Evolutionary conservation across 2,113 vertebrate genomes (phyloP), one percentile per base, ranked within the genome.

Genomic region (Strigops habroptila): DNA sequence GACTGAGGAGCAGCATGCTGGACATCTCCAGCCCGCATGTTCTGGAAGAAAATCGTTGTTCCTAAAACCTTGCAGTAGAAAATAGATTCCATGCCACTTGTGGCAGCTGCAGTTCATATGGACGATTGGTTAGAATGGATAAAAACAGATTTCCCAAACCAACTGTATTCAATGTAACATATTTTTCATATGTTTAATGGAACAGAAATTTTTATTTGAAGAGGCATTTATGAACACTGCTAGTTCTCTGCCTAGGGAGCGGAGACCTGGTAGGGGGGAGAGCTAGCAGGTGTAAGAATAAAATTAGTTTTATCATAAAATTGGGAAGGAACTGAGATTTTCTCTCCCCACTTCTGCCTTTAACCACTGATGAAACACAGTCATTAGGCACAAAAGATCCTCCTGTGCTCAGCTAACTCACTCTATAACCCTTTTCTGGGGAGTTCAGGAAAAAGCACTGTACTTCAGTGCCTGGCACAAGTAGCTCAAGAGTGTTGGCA

Each of bases 101-200:
- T 80, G 88, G 95, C 97, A 97, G 96, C 94, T 97, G 91, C 78
- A 77, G 67, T 96, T 96, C 52, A 8, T 95, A 97, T 89, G 97
- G 94, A 92, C 48, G 62, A 96, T 90, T 96, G 96, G 93, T 84
- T 96, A 94, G 79, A 95, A 97, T 88, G 91, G 84, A 97, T 96
- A 97, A 97, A 97, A 97, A 96, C 93, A 94, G 93, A 97, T 98
- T 97, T 98, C 95, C 96, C 95, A 97, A 97, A 97, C 93, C 95
- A 97, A 97, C 95, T 96, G 87, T 97, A 97, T 94, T 97, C 92
- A 95, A 85, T 95, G 91, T 90, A 97, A 97, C 92, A 96, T 97
- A 97, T 98, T 98, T 98, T 97, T 97, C 94, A 96, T 96, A 97
- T 96, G 93, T 97, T 98, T 97, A 98, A 98, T 97, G 96, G 89